Evolutionary conservation across 1,140 invertebrate genomes (phyloP), one percentile per base, ranked within the genome.

Genomic region (Prorops nasuta): DNA sequence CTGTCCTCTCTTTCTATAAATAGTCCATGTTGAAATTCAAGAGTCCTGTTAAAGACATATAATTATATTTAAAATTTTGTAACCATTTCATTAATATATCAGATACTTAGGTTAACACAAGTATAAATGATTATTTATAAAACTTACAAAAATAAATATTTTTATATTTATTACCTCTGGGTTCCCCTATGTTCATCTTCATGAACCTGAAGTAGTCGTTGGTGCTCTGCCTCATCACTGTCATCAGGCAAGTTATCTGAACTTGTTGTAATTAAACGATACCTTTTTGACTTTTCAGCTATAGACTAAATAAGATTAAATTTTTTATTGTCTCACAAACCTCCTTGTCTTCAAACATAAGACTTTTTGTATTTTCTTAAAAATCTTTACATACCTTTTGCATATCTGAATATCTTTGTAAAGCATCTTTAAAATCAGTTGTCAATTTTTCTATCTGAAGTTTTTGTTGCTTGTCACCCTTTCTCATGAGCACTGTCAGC

Each of bases 401-500:
- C 57, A 89, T 79, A 12, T 79, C 72, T 35, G 87, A 86, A 64
- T 93, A 95, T 69, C 84, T 86, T 36, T 86, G 83, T 0, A 94
- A 77, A 8, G 89, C 85, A 60, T 88, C 87, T 54, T 85, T 85
- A 66, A 93, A 94, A 56, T 90, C 87, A 59, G 84, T 84, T 4
- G 85, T 90, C 1, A 95, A 78, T 71, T 89, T 85, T 56, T 91
- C 90, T 35, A 90, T 81, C 75, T 93, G 89, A 51, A 94, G 77
- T 64, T 89, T 90, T 60, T 89, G 87, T 46, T 87, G 83, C 64
- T 91, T 88, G 66, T 90, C 86, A 1, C 84, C 84, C 60, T 81
- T 80, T 38, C 82, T 73, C 44, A 85, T 84, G 7, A 88, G 74
- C 20, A 81, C 79, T 16, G 83, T 86, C 14, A 93, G 73, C 50